phyloP scores from a whole-genome alignment of 2,888 invertebrate species.

The Nemurella pictetii region DNA sequence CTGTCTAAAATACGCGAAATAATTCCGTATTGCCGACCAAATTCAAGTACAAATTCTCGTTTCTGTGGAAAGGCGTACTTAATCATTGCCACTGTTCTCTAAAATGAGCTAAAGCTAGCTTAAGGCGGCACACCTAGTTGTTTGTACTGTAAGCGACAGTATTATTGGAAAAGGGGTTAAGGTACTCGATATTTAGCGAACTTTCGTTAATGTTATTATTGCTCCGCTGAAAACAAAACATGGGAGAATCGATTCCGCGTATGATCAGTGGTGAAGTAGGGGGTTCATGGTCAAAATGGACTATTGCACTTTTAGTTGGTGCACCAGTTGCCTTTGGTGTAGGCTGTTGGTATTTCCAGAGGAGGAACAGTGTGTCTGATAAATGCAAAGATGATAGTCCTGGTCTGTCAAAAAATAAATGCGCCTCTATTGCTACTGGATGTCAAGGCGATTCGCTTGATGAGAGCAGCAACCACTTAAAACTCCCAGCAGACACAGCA shows the following conservation, averaged over 20 bases:
- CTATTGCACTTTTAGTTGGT: slow-evolving; percentile 80
- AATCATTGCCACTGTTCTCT: no score
- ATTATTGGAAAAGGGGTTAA: no score
- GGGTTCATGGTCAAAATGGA: slow-evolving; percentile 66
- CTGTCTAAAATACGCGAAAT: no score
- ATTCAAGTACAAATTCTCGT: no score
- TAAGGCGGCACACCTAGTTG: neutral
- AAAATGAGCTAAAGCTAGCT: no score
- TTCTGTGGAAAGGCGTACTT: no score
- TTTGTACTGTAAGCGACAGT: slow-evolving; percentile 33
- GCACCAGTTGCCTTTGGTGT: slow-evolving; percentile 81
- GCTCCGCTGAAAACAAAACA: neutral
- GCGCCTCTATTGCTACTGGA: neutral
- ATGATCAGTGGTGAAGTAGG: slow-evolving; percentile 41
- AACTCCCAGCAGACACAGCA: neutral
- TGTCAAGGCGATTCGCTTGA: neutral
- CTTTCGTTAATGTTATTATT: neutral
- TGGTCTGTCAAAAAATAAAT: neutral
- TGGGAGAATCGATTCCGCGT: neutral
- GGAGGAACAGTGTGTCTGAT: neutral
- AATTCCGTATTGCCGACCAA: no score
- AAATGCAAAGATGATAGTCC: neutral
- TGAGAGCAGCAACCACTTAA: neutral
- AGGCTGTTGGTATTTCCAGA: slow-evolving; percentile 73
- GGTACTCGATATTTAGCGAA: neutral